Conservation (phyloP, 2,888 invertebrate species). For the Herminia tarsipennalis region DNA sequence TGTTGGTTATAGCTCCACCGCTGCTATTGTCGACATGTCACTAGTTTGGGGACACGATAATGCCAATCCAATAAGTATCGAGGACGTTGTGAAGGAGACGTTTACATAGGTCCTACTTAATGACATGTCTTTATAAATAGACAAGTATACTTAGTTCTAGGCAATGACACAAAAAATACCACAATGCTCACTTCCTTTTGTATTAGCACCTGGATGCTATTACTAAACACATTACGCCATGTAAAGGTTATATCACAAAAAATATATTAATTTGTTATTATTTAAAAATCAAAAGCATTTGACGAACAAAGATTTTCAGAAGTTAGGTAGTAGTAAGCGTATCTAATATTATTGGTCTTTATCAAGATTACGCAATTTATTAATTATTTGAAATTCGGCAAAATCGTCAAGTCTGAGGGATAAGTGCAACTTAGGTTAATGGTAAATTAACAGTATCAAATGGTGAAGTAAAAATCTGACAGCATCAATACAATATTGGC, state of each 20-base stretch:
- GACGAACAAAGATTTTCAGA: too few species aligned
- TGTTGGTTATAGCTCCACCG: conserved; percentile 60
- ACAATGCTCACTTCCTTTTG: not conserved
- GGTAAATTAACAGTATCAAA: too few species aligned
- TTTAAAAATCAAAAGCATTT: too few species aligned
- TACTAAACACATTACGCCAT: not conserved
- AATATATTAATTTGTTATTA: too few species aligned
- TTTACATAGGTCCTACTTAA: conserved; percentile 9
- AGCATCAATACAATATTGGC: too few species aligned
- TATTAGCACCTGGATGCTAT: not conserved
- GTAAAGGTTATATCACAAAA: not conserved
- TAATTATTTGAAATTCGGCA: too few species aligned
- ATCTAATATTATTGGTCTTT: too few species aligned
- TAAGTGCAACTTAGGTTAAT: too few species aligned
- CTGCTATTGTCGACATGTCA: conserved; percentile 63
- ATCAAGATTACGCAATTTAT: too few species aligned
- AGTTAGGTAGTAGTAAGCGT: too few species aligned
- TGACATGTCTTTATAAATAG: conserved; percentile 7
- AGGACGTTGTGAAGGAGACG: conserved; percentile 25
- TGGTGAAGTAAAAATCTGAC: too few species aligned
- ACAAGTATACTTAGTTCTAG: conserved; percentile 1
- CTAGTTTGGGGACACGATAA: conserved; percentile 48
- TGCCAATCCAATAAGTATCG: conserved; percentile 46
- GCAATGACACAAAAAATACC: not conserved
- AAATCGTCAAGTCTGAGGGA: too few species aligned